These are phyloP conservation scores for Actenoides hombroni DNA, from an alignment of 2,113 vertebrate species.

Conservation along the genomic window DNA sequence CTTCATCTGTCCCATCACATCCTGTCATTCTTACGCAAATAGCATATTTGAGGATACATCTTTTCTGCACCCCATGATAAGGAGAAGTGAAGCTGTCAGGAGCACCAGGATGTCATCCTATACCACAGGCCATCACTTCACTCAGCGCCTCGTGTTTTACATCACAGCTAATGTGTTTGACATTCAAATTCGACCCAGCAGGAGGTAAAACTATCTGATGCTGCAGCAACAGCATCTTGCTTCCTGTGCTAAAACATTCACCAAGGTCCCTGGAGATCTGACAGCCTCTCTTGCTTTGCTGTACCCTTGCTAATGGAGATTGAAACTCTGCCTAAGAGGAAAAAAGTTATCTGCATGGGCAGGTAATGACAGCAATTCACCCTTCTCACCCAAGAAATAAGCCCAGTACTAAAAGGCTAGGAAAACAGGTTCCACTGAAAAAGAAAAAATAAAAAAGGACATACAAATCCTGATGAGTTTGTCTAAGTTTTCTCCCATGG, in stretches of 20 bases:
- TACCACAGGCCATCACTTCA: constrained; percentile 50
- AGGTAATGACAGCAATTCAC: not conserved
- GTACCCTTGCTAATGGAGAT: not conserved
- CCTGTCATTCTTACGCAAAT: constrained; percentile 84
- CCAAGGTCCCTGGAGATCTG: constrained; percentile 15
- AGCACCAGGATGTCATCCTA: constrained; percentile 52
- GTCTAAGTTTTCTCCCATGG: not conserved
- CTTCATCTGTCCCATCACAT: constrained; percentile 83
- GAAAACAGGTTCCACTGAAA: not conserved
- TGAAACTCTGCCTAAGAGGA: not conserved
- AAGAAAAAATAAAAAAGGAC: not conserved
- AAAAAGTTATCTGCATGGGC: not conserved
- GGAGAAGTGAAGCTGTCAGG: constrained; percentile 47
- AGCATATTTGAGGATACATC: constrained; percentile 44
- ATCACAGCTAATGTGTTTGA: constrained; percentile 67
- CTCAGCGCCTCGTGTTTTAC: constrained; percentile 68
- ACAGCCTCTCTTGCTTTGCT: not conserved
- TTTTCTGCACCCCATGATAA: constrained; percentile 65
- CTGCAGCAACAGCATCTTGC: constrained; percentile 68
- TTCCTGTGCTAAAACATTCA: constrained; percentile 72
- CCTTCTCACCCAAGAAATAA: not conserved
- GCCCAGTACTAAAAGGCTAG: not conserved
- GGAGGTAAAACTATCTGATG: constrained; percentile 74
- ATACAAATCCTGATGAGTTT: not conserved
- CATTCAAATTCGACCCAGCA: constrained; percentile 70